Base-by-base conservation (phyloP, 1,140 invertebrate genomes). In the Penaeus vannamei region DNA sequence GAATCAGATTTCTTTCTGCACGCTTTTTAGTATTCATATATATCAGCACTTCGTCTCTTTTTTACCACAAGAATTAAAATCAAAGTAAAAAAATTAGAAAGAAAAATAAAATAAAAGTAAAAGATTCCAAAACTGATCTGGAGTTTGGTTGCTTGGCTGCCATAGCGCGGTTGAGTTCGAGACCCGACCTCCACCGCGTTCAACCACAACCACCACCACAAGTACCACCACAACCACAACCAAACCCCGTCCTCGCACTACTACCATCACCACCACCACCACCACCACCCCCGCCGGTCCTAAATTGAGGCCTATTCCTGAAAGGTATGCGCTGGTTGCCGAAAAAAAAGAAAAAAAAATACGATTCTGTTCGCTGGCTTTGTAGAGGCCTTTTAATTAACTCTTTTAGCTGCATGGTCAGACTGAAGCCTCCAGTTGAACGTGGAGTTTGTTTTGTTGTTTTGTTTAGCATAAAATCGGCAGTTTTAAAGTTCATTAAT, bases 251-350 rank as follows among this genome's bases (percentile, higher is more conserved):
- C n/a, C 81, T 19, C 46, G 53, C 53, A 46, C 79, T 46, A 81
- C 79, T 46, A 81, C 84, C 84, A 76, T 46, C 53, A 66, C 62
- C 36, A 64, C 83, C 62, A n/a, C 84, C 42, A 17, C 72, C 76
- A 46, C 72, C 36, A 10, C 84, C 59, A n/a, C 84, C 23, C 59
- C 66, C 29, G 19, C 32, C 59, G 66, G 14, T n/a, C 87, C 82
- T 20, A 89, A 85, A 61, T 59, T 89, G 82, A 89, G 87, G 87
- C 87, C 87, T 22, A 64, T 89, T 29, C 87, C 83, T 66, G 87
- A 84, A 81, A 89, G 87, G 87, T 89, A 89, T 85, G 87, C 87
- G 87, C 87, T 89, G 87, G 87, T 89, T 85, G 85, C 59, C 23
- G 53, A 77, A n/a, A 62, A 82, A 26, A 59, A 62, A 59, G 46